Evolutionary conservation across 2,797 vertebrate genomes (phyloP).

Genomic region (Eleutherodactylus coqui): DNA sequence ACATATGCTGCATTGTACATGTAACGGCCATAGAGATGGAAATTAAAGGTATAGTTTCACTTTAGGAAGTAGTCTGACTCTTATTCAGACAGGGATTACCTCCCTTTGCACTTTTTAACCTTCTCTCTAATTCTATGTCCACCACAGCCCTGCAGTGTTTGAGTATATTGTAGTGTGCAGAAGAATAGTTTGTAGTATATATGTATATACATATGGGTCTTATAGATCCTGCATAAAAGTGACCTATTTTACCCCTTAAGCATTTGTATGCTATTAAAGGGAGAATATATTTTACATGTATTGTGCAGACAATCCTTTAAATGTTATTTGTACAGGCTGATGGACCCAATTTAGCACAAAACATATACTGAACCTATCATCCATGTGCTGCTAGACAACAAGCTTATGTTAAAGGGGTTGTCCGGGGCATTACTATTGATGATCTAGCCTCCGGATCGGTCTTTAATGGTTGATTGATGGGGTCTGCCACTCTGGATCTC

Average conservation of each 20-base stretch:
- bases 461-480: too few species aligned
- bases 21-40: neutral
- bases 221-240: slow-evolving; percentile 55
- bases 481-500: too few species aligned
- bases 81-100: neutral
- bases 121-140: neutral
- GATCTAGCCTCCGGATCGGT: too few species aligned
- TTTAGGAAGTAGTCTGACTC: neutral
- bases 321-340: neutral
- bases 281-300: slow-evolving; percentile 38
- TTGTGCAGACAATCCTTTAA: slow-evolving; percentile 29
- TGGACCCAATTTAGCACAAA: neutral
- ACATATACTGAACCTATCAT: neutral
- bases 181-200: slow-evolving; percentile 30
- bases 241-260: neutral
- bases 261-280: slow-evolving; percentile 33
- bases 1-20: neutral
- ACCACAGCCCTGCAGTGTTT: neutral
- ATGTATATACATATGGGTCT: slow-evolving; percentile 58
- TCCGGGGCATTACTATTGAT: too few species aligned
- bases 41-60: slow-evolving; percentile 3
- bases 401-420: too few species aligned
- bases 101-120: too few species aligned
- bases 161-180: neutral
- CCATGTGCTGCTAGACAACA: too few species aligned